phyloP scores from a whole-genome alignment of 2,113 vertebrate species.

The Malurus alboscapulatus region DNA sequence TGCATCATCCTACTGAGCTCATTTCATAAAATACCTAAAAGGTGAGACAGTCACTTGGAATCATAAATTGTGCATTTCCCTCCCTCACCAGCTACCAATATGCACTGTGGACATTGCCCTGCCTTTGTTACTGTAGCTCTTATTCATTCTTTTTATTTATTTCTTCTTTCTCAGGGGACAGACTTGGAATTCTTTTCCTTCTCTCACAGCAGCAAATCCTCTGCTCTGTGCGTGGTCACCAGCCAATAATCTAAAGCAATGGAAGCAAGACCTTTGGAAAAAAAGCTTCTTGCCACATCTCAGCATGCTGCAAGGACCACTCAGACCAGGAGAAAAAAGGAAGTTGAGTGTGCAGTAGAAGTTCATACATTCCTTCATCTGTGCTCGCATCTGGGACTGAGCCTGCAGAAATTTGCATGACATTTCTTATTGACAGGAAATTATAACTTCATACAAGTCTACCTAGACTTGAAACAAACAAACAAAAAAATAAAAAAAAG shows the following conservation, averaged over 20 bases:
- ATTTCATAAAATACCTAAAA: conserved; percentile 39
- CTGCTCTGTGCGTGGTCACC: background rate
- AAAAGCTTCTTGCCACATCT: background rate
- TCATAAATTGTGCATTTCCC: background rate
- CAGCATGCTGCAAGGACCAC: background rate
- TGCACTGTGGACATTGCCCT: background rate
- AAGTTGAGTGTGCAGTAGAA: background rate
- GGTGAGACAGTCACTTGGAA: background rate
- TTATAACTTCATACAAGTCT: background rate
- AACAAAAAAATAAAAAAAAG: background rate
- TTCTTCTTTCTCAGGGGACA: background rate
- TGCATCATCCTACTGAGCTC: conserved; percentile 45
- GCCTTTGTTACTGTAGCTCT: background rate
- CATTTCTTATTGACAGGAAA: background rate
- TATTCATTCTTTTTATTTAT: background rate
- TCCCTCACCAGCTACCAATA: background rate
- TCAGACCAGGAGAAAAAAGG: background rate
- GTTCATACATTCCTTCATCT: background rate
- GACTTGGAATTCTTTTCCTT: background rate
- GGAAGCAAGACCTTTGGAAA: background rate
- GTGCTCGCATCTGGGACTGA: background rate
- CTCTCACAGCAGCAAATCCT: background rate
- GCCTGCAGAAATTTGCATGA: background rate
- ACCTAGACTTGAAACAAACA: background rate
- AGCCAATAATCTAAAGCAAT: background rate